Conservation (phyloP, 2,888 invertebrate species). For the Rutpela maculata region DNA sequence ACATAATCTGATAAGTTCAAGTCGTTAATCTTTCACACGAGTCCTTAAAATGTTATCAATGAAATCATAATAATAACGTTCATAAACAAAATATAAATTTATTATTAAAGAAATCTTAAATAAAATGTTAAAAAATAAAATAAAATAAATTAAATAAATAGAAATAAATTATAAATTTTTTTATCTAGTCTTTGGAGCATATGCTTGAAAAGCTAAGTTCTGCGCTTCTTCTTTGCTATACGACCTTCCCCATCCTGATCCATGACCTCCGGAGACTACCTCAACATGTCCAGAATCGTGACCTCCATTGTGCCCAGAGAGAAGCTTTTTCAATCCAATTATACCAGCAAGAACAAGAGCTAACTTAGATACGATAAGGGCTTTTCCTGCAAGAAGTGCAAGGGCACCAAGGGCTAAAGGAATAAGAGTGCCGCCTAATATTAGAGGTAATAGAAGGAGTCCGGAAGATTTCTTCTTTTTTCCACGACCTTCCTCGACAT, state of each 20-base stretch:
- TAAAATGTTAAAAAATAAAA: conserved; percentile 45
- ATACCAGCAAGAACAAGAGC: conserved; percentile 89
- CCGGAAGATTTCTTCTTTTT: conserved; percentile 84
- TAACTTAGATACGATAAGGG: conserved; percentile 88
- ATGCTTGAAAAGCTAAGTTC: conserved; percentile 78
- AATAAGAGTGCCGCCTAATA: conserved; percentile 87
- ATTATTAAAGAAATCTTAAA: conserved; percentile 53
- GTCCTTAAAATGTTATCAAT: conserved; percentile 34
- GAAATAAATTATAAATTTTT: conserved; percentile 47
- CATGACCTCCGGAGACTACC: conserved; percentile 80
- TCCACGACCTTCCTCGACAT: conserved; percentile 80
- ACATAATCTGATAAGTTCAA: conserved; percentile 42
- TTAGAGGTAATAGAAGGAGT: conserved; percentile 85
- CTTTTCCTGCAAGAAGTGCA: conserved; percentile 89
- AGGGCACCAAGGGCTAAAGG: conserved; percentile 89
- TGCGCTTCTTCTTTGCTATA: conserved; percentile 74
- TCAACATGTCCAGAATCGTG: conserved; percentile 81
- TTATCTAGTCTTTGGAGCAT: conserved; percentile 67
- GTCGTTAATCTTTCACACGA: conserved; percentile 44
- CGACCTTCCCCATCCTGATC: conserved; percentile 85
- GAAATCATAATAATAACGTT: conserved; percentile 41
- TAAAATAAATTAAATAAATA: conserved; percentile 68
- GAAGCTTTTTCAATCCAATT: conserved; percentile 89
- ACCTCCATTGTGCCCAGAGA: conserved; percentile 79
- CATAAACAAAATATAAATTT: conserved; percentile 44